These are phyloP conservation scores for Nomada hirtipes DNA, from an alignment of 2,888 invertebrate genomes.

Conservation along the genomic window DNA sequence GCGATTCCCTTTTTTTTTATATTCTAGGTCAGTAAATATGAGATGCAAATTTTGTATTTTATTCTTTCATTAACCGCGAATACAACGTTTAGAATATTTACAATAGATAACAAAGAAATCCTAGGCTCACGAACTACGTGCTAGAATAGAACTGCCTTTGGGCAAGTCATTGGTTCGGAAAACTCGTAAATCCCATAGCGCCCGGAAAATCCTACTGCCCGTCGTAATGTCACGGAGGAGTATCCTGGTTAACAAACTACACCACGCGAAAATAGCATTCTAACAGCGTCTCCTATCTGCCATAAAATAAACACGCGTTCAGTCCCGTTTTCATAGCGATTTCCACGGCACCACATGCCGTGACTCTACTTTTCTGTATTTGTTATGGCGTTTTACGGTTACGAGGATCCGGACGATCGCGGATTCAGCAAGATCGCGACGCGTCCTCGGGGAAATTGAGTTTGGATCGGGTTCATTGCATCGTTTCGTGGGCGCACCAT, in stretches of 20 bases:
- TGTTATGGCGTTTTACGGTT: conserved; percentile 7
- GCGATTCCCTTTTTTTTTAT: too few relatives aligned
- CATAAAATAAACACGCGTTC: neutral
- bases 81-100: too few relatives aligned
- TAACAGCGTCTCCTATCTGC: neutral
- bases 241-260: neutral
- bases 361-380: conserved; percentile 29
- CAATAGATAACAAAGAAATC: too few relatives aligned
- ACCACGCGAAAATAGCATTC: conserved; percentile 31
- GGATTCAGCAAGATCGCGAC: neutral
- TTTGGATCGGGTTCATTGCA: conserved; percentile 49
- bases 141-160: too few relatives aligned
- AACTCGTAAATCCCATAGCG: conserved; percentile 32
- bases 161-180: neutral
- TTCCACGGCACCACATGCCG: neutral
- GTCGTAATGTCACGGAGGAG: neutral
- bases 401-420: neutral
- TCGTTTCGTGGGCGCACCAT: conserved; percentile 11
- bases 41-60: too few relatives aligned
- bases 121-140: too few relatives aligned
- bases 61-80: too few relatives aligned
- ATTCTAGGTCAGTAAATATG: neutral
- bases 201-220: neutral
- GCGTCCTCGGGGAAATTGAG: conserved; percentile 36
- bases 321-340: neutral